Conservation (phyloP, 1,140 invertebrate species). For the Trigoniulus corallinus region DNA sequence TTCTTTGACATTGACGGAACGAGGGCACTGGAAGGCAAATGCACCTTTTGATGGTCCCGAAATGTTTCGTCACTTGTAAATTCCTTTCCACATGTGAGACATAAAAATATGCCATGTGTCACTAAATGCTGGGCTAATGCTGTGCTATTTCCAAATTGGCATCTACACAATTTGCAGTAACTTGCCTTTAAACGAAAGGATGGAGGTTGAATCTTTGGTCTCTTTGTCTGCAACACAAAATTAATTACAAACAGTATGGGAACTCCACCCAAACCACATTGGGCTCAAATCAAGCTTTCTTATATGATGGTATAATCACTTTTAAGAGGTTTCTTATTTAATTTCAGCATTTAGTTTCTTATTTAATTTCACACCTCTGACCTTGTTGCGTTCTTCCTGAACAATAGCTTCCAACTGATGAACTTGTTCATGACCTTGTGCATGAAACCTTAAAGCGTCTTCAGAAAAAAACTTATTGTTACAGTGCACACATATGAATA, state of each 20-base stretch:
- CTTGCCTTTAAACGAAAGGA: not conserved
- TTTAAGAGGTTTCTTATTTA: too few relatives aligned
- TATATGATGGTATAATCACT: too few relatives aligned
- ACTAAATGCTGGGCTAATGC: not conserved
- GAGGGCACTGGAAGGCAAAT: not conserved
- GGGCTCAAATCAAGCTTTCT: too few relatives aligned
- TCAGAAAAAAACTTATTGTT: not conserved
- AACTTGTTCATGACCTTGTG: not conserved
- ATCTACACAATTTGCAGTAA: conserved; percentile 1
- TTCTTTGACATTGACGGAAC: too few relatives aligned
- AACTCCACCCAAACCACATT: too few relatives aligned
- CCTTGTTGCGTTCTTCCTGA: not conserved
- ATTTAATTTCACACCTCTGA: too few relatives aligned
- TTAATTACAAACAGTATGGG: too few relatives aligned
- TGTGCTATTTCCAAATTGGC: not conserved
- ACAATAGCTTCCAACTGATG: not conserved
- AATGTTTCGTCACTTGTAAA: not conserved
- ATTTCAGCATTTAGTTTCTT: too few relatives aligned
- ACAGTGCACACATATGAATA: not conserved
- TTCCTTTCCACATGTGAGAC: not conserved
- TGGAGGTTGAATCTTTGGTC: too few relatives aligned
- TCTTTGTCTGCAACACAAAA: too few relatives aligned
- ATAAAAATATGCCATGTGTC: not conserved
- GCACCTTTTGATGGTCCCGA: not conserved
- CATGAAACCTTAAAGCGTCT: not conserved